A percentile compares a stretch with the other conserved stretches of the same genome.
phyloP scores from a whole-genome alignment of 1,140 invertebrate species.

The Macrobrachium nipponense region DNA sequence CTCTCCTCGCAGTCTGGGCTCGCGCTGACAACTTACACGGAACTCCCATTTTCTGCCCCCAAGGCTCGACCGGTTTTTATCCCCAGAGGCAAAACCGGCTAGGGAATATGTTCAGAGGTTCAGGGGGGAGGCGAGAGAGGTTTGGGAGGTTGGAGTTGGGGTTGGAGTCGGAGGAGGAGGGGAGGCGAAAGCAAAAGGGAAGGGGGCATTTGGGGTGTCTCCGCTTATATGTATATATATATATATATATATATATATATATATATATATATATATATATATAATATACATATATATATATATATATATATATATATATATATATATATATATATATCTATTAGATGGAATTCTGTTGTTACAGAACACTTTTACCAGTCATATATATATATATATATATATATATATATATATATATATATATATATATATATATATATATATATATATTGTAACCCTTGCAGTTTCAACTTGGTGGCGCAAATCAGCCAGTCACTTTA shows the following conservation, averaged over 20 bases:
- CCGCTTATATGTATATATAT: neutral
- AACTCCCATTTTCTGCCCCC: conserved; percentile 64
- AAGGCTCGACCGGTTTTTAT: conserved; percentile 59
- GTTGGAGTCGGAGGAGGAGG: neutral
- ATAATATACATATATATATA: conserved; percentile 3
- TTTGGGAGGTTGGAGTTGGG: conserved; percentile 27
- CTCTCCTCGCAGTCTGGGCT: conserved; percentile 53
- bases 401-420: conserved; percentile 2
- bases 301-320: conserved; percentile 20
- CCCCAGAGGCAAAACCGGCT: conserved; percentile 59
- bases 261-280: conserved; percentile 4
- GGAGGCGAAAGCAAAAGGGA: neutral
- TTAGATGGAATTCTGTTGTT: neutral
- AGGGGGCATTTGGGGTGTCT: neutral
- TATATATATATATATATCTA: conserved; percentile 16
- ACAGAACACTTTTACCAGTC: too few species aligned
- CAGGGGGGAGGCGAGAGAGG: conserved; percentile 42
- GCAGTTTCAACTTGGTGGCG: neutral
- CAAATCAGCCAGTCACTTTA: neutral
- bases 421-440: conserved; percentile 16
- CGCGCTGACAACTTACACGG: conserved; percentile 62
- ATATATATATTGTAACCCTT: neutral
- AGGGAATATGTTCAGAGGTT: conserved; percentile 57
- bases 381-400: neutral
- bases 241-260: neutral